These are phyloP conservation scores for Manis javanica DNA, from an alignment of 2,797 vertebrate species.

Conservation along the genomic window DNA sequence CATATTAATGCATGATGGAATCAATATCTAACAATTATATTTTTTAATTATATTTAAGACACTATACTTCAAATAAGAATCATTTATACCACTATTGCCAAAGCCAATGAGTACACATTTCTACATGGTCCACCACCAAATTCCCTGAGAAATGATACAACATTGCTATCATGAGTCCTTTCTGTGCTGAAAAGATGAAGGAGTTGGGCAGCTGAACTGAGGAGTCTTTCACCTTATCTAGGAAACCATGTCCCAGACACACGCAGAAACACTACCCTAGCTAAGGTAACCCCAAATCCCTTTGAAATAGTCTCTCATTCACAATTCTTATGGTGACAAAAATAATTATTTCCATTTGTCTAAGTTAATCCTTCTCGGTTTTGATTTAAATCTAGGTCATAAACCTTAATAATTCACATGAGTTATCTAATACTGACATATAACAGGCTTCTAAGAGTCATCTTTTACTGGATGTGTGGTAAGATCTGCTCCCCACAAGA, in stretches of 20 bases:
- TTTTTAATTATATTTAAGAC: not conserved
- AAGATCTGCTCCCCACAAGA: not conserved
- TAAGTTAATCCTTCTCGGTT: not conserved
- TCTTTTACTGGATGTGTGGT: not conserved
- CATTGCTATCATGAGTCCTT: not conserved
- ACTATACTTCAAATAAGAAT: constrained; percentile 11
- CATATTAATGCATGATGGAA: not conserved
- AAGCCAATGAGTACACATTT: not conserved
- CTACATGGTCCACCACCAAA: not conserved
- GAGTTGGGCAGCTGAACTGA: not conserved
- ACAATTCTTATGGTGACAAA: not conserved
- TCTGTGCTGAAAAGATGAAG: not conserved
- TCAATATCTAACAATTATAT: not conserved
- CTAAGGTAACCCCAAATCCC: not conserved
- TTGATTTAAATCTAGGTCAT: not conserved
- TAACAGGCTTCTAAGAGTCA: not conserved
- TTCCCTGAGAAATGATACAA: not conserved
- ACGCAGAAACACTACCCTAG: not conserved
- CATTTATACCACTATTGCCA: not conserved
- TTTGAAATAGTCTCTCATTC: not conserved
- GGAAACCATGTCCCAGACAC: not conserved
- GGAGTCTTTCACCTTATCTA: not conserved
- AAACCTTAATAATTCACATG: not conserved
- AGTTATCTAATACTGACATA: not conserved
- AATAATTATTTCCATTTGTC: not conserved